Percentiles rank a stretch among this genome's conserved stretches.
These are phyloP conservation scores for Apogon talboti DNA, from an alignment of 2,797 vertebrate species.

Conservation along the genomic window DNA sequence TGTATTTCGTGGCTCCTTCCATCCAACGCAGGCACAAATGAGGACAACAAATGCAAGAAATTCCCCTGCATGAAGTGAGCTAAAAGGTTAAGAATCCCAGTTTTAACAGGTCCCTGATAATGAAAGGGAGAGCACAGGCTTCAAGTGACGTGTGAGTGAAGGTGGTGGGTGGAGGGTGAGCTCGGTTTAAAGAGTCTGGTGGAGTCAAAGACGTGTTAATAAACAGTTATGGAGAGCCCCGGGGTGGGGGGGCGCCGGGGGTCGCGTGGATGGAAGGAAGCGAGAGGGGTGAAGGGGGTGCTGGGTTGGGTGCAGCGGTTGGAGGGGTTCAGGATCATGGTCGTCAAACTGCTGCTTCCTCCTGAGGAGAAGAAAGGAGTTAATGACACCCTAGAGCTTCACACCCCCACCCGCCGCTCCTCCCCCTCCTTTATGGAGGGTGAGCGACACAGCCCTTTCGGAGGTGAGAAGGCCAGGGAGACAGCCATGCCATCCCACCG, in stretches of 20 bases:
- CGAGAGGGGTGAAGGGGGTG: slow-evolving; percentile 18
- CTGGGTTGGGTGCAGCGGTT: slow-evolving; percentile 36
- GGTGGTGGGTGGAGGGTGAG: slow-evolving; percentile 68
- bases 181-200: slow-evolving; percentile 70
- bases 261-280: slow-evolving; percentile 57
- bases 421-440: slow-evolving; percentile 82
- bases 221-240: slow-evolving; percentile 79
- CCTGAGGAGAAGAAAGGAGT: slow-evolving; percentile 81
- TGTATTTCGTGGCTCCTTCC: too few relatives aligned
- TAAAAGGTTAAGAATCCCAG: slow-evolving; percentile 55
- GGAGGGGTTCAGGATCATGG: slow-evolving; percentile 72
- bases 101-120: slow-evolving; percentile 69
- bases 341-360: slow-evolving; percentile 81
- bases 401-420: slow-evolving; percentile 74
- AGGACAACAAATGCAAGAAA: slow-evolving; percentile 54
- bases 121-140: slow-evolving; percentile 60
- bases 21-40: not conserved
- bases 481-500: slow-evolving; percentile 76
- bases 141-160: slow-evolving; percentile 66
- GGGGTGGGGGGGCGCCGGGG: slow-evolving; percentile 40
- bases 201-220: slow-evolving; percentile 83
- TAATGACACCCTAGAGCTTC: slow-evolving; percentile 84
- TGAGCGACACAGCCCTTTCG: slow-evolving; percentile 73
- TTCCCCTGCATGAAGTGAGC: slow-evolving; percentile 56
- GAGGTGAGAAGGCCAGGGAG: slow-evolving; percentile 77